Evolutionary conservation across 1,140 invertebrate species (phyloP), one percentile per base, ranked within the genome.

Genomic region (Anthonomus grandis): DNA sequence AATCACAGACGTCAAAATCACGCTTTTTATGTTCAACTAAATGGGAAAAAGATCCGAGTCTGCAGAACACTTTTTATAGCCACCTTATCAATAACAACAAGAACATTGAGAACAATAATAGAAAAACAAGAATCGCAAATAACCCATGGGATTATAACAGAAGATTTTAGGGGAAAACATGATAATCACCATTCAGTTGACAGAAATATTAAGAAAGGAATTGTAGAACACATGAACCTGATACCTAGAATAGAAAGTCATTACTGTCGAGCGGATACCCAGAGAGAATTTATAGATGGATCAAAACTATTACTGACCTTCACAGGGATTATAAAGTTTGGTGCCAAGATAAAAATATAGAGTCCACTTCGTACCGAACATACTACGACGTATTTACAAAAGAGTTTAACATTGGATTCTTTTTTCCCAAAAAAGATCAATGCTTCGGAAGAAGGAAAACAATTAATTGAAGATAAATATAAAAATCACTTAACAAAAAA

Each of bases 391-490:
- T 47, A 24, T 47, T 47, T n/a, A 31, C 27, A n/a, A 31, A 31
- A 31, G 27, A 24, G 27, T 47, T 38, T 18, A 47, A 47, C 15
- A 38, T 24, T 12, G 39, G 15, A 37, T 47, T 47, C n/a, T 31
- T 31, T 31, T 31, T n/a, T n/a, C 27, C 27, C 6, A 42, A 42
- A 42, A 42, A 42, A 42, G 12, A 42, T 42, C 39, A 42, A 15
- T 42, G 39, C 6, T 31, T 31, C n/a, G 6, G 27, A 31, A 8
- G 27, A 31, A 31, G 27, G 27, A 31, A 31, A 31, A 8, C 6
- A 31, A 31, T 15, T 8, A 45, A 22, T 45, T 45, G n/a, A n/a
- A n/a, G n/a, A n/a, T n/a, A n/a, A n/a, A n/a, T n/a, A n/a, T n/a
- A n/a, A n/a, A n/a, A n/a, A n/a, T n/a, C n/a, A n/a, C n/a, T n/a